Conservation (phyloP, 2,113 vertebrate species). For the Oreochromis tanganicae region DNA sequence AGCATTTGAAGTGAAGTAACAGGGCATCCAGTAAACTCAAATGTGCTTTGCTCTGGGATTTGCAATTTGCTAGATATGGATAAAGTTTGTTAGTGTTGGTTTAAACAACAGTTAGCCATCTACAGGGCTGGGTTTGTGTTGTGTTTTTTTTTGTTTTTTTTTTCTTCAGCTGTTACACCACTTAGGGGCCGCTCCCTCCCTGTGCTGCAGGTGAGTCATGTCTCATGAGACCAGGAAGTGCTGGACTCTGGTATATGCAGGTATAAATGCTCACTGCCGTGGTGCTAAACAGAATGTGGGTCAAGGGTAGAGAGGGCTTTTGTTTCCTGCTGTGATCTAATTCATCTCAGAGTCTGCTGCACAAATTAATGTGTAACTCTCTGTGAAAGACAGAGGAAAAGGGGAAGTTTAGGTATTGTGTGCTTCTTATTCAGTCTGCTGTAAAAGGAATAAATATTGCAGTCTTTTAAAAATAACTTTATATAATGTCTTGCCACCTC, state of each 20-base stretch:
- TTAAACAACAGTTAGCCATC: background rate
- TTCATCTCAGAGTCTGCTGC: background rate
- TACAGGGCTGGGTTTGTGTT: background rate
- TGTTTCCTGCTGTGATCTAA: constrained; percentile 5
- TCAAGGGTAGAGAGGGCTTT: constrained; percentile 5
- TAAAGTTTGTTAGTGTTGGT: background rate
- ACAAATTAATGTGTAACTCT: background rate
- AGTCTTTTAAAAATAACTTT: background rate
- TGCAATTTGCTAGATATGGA: background rate
- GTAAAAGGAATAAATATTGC: background rate
- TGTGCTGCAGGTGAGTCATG: constrained; percentile 20
- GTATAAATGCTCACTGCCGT: background rate
- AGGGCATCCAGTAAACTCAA: background rate
- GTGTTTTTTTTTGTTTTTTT: background rate
- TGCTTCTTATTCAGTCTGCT: background rate
- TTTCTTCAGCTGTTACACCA: background rate
- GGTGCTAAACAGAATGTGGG: background rate
- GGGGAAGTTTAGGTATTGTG: background rate
- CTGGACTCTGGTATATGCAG: background rate
- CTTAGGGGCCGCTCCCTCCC: constrained; percentile 2
- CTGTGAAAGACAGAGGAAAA: background rate
- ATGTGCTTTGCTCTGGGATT: background rate
- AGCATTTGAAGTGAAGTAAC: background rate
- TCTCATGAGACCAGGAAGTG: constrained; percentile 8
- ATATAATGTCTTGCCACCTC: background rate